Evolutionary conservation across 2,888 invertebrate species (phyloP), one percentile per base, ranked within the genome.

Genomic region (Cheilosia vernalis): DNA sequence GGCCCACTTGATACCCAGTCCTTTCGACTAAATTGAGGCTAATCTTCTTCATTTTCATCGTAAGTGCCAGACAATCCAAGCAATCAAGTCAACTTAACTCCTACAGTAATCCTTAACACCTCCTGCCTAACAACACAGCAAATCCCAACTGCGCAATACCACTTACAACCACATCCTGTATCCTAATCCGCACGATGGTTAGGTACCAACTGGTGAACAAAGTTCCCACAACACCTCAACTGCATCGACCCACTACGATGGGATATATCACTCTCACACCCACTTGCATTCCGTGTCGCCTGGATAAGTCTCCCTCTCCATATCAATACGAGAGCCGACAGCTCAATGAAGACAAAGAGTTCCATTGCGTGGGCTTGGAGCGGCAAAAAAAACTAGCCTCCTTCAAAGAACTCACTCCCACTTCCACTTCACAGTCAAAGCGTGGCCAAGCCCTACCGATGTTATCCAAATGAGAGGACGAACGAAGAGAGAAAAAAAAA

Each of bases 31-130:
- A 64, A 49, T 37, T 33, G 33, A 10, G 33, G 15, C 49, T 37
- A 64, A 64, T 64, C 63, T 80, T 76, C 81, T 81, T 60, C 85
- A 77, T 77, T 37, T 72, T 72, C 70, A 53, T 49, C 70, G 70
- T 81, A 81, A 85, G 77, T 81, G 81, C 60, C 44, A 67, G 61
- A 53, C 76, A 81, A 77, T 81, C 70, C 70, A 56, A 61, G 49
- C 72, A 77, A 76, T 77, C 76, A 78, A 72, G 51, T 66, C 17
- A 10, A 21, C 37, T 63, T 27, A 58, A 51, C 72, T 76, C 44
- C 64, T 24, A 55, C 60, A 81, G 40, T 64, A 85, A 77, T 81
- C 80, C 64, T 49, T n/a, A 67, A 77, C 73, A 84, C 73, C 60
- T 58, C 42, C 7, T 66, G 74, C 56, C 66, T 55, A 49, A 55